Conservation (phyloP, 1,140 invertebrate species). For the Stegodyphus mimosarum region DNA sequence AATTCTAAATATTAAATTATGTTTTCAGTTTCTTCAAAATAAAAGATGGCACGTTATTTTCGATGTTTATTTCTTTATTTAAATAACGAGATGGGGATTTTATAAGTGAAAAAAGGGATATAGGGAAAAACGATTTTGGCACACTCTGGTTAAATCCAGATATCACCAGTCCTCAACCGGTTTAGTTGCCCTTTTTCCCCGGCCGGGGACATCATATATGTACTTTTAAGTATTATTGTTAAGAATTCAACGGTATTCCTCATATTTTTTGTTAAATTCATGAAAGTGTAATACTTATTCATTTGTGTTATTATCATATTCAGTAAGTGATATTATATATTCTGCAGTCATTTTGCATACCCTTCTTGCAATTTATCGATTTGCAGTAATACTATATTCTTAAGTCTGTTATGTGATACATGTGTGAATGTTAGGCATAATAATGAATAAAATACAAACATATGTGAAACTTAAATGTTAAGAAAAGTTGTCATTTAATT, state of each 20-base stretch:
- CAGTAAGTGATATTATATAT: background rate
- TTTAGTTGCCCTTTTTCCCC: conserved; percentile 1
- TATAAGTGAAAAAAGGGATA: background rate
- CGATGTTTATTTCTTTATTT: too few relatives aligned
- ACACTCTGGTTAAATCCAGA: conserved; percentile 35
- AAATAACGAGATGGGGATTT: too few relatives aligned
- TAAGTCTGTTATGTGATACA: too few relatives aligned
- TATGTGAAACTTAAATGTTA: too few relatives aligned
- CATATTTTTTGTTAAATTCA: background rate
- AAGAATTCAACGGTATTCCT: background rate
- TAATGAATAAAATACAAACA: too few relatives aligned
- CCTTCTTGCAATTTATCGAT: too few relatives aligned
- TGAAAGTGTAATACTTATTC: background rate
- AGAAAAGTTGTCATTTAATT: too few relatives aligned
- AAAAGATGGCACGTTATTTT: too few relatives aligned
- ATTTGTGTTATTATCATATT: background rate
- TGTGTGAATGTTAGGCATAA: too few relatives aligned
- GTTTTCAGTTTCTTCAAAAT: too few relatives aligned
- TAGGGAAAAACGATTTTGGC: background rate
- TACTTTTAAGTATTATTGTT: background rate
- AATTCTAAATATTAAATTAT: too few relatives aligned
- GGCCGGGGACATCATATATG: background rate
- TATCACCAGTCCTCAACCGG: conserved; percentile 1
- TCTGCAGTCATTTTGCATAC: background rate
- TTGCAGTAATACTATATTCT: too few relatives aligned